Evolutionary conservation across 2,797 vertebrate species (phyloP).

Genomic region (Triplophysa yarkandensis): DNA sequence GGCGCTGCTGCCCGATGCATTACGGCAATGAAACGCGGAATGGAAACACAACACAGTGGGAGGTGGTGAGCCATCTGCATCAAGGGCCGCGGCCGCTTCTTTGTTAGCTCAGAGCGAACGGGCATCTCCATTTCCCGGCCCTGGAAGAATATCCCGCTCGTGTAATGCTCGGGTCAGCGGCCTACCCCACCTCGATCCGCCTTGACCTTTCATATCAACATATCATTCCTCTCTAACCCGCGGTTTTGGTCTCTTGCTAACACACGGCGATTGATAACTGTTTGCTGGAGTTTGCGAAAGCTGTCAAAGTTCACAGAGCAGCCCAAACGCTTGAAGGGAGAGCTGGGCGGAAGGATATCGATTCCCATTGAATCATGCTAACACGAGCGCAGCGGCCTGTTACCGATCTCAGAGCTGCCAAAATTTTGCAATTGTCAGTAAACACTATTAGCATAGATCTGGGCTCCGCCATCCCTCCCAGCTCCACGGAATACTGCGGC

Average conservation of each 20-base stretch:
- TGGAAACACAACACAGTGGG: constrained; percentile 78
- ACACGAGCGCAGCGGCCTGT: constrained; percentile 27
- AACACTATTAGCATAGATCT: constrained; percentile 56
- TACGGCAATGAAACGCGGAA: constrained; percentile 74
- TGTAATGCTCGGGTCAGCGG: constrained; percentile 39
- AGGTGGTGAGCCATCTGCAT: constrained; percentile 68
- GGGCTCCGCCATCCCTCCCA: constrained; percentile 60
- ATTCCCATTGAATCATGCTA: constrained; percentile 45
- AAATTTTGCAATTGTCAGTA: constrained; percentile 48
- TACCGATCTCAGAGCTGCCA: constrained; percentile 44
- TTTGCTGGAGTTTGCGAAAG: constrained; percentile 47
- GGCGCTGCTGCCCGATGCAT: constrained; percentile 84
- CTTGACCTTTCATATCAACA: constrained; percentile 21
- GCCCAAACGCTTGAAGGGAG: constrained; percentile 38
- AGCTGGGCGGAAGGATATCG: constrained; percentile 42
- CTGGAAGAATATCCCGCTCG: constrained; percentile 22
- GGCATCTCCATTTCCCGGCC: constrained; percentile 34
- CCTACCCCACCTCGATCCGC: constrained; percentile 32
- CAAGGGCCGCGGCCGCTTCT: constrained; percentile 77
- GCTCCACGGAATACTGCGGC: constrained; percentile 61
- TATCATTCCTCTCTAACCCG: constrained; percentile 19
- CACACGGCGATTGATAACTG: constrained; percentile 38
- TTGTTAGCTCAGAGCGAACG: constrained; percentile 59
- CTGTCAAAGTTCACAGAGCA: constrained; percentile 52
- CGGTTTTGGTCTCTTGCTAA: constrained; percentile 29